phyloP scores from a whole-genome alignment of 1,140 invertebrate genomes.

The Colletes gigas region DNA sequence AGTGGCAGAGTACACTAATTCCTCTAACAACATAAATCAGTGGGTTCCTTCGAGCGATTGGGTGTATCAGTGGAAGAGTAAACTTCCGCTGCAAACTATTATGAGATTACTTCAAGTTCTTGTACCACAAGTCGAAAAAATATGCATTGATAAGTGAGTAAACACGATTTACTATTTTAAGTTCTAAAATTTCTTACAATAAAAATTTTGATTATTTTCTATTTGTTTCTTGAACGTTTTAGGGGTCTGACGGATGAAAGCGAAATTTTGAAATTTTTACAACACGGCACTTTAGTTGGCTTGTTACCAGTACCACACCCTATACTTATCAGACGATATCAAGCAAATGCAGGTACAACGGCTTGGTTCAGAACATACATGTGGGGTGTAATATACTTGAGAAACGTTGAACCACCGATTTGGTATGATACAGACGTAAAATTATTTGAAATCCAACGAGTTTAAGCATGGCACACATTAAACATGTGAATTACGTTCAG shows the following conservation, averaged over 20 bases:
- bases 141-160: conserved; percentile 99
- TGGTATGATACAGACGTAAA: conserved; percentile 99
- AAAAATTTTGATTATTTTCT: neutral
- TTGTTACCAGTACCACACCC: conserved; percentile 99
- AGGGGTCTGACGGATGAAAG: conserved; percentile 99
- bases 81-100: conserved; percentile 98
- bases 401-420: conserved; percentile 98
- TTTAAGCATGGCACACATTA: conserved; percentile 81
- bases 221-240: conserved; percentile 66
- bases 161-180: conserved; percentile 71
- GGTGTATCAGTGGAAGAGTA: conserved; percentile 98
- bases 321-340: conserved; percentile 99
- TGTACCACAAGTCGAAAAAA: conserved; percentile 99
- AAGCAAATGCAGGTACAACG: conserved; percentile 98
- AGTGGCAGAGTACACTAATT: conserved; percentile 72
- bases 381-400: conserved; percentile 99
- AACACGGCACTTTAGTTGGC: conserved; percentile 99
- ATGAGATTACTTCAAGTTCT: conserved; percentile 99
- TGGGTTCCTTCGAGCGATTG: conserved; percentile 96
- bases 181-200: conserved; percentile 1
- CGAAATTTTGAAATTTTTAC: conserved; percentile 99
- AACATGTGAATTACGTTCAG: conserved; percentile 13
- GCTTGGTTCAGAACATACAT: conserved; percentile 99
- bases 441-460: conserved; percentile 97
- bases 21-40: conserved; percentile 69